Evolutionary conservation across 2,113 vertebrate species (phyloP).

Genomic region (Tetraodon nigroviridis): DNA sequence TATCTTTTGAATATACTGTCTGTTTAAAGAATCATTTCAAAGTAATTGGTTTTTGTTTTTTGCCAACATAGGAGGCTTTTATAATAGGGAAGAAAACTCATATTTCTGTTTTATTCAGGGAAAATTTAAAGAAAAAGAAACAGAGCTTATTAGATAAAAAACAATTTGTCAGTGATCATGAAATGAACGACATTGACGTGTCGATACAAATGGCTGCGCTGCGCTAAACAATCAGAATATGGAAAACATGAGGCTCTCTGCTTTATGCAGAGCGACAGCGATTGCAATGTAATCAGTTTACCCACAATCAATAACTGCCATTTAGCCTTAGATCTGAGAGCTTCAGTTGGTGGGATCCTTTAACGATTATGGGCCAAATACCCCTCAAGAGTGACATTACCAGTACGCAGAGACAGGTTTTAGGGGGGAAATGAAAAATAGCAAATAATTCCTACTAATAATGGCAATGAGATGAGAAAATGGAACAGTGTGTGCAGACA

Average conservation of each 20-base stretch:
- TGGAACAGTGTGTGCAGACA: conserved; percentile 6
- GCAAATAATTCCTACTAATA: conserved; percentile 17
- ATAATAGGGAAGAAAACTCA: no score
- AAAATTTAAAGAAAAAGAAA: conserved; percentile 18
- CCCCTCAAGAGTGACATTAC: conserved; percentile 9
- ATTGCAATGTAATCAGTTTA: conserved; percentile 21
- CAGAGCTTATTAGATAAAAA: neutral
- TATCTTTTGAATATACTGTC: conserved; percentile 48
- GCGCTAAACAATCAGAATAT: conserved; percentile 39
- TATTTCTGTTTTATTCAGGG: conserved; percentile 11
- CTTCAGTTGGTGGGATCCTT: conserved; percentile 13
- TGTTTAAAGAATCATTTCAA: conserved; percentile 46
- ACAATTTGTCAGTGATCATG: conserved; percentile 16
- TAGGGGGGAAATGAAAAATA: conserved; percentile 10
- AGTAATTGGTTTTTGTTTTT: conserved; percentile 33
- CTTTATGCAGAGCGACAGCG: conserved; percentile 24
- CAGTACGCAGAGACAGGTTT: conserved; percentile 21
- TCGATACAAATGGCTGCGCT: conserved; percentile 30
- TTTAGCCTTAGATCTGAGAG: conserved; percentile 46
- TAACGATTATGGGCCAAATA: conserved; percentile 15
- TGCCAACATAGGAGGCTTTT: no score
- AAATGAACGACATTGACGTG: conserved; percentile 30
- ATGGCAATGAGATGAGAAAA: conserved; percentile 19
- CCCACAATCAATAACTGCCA: conserved; percentile 53
- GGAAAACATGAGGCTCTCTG: conserved; percentile 18